These are phyloP conservation scores for Zonotrichia leucophrys DNA, from an alignment of 2,113 vertebrate genomes.

Conservation along the genomic window DNA sequence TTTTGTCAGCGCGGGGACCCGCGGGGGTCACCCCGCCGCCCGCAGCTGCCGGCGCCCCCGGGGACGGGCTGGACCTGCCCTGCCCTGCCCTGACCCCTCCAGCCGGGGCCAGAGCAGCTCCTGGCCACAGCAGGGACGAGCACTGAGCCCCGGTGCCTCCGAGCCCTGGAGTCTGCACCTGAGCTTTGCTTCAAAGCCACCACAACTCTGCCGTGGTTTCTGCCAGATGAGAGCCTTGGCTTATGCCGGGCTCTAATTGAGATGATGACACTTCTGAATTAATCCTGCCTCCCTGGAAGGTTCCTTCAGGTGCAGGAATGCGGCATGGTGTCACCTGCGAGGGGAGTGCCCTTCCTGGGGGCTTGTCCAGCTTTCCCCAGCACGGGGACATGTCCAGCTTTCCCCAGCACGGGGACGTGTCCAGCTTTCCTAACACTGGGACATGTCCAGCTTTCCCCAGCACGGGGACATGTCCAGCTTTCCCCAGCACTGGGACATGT, in stretches of 20 bases:
- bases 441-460: neutral
- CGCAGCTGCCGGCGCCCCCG: neutral
- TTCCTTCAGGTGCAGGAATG: neutral
- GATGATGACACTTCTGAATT: neutral
- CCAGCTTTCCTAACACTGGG: neutral
- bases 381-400: neutral
- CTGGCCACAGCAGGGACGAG: neutral
- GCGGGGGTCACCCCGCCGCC: conserved; percentile 53
- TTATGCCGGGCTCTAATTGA: neutral
- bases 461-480: no score
- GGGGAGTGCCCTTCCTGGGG: neutral
- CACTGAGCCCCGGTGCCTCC: neutral
- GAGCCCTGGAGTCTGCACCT: neutral
- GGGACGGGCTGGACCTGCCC: conserved; percentile 38
- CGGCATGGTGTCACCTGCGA: neutral
- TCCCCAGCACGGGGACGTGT: neutral
- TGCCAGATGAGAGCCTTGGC: neutral
- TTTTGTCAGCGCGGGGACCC: conserved; percentile 79
- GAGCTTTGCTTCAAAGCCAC: neutral
- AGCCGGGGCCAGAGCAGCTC: neutral
- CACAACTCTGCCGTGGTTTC: neutral
- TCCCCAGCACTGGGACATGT: neutral
- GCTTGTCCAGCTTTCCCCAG: neutral
- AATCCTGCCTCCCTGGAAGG: neutral
- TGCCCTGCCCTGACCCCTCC: conserved; percentile 28